Conservation (phyloP, 2,113 vertebrate species). For the Hippocampus guttulatus region DNA sequence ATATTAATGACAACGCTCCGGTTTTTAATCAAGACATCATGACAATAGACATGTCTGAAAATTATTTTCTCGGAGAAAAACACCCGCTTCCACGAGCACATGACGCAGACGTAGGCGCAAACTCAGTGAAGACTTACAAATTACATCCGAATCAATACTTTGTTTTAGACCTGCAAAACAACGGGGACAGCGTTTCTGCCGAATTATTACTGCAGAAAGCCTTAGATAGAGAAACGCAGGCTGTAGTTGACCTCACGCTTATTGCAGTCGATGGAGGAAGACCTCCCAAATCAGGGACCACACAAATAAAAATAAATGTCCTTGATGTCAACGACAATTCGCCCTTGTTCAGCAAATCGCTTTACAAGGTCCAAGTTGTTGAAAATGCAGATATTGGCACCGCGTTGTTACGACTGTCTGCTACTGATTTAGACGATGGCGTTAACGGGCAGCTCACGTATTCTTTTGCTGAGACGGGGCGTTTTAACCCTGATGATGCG, state of each 20-base stretch:
- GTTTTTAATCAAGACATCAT: conserved; percentile 40
- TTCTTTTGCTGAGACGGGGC: conserved; percentile 57
- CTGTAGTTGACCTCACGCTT: conserved; percentile 48
- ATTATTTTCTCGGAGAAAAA: conserved; percentile 49
- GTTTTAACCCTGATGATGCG: conserved; percentile 49
- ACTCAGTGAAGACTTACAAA: conserved; percentile 67
- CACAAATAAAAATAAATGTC: conserved; percentile 55
- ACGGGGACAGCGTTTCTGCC: conserved; percentile 62
- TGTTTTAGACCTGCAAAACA: conserved; percentile 60
- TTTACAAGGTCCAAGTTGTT: conserved; percentile 57
- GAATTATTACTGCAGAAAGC: conserved; percentile 70
- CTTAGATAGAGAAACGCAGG: conserved; percentile 64
- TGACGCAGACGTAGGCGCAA: conserved; percentile 62
- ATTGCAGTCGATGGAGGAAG: conserved; percentile 66
- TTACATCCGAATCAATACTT: conserved; percentile 68
- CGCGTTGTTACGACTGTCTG: conserved; percentile 41
- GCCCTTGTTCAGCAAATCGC: conserved; percentile 44
- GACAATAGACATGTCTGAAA: conserved; percentile 53
- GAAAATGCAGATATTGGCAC: conserved; percentile 59
- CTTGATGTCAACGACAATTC: conserved; percentile 68
- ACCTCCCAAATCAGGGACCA: conserved; percentile 55
- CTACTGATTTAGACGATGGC: conserved; percentile 61
- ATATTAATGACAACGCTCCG: conserved; percentile 72
- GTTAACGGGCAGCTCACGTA: conserved; percentile 58
- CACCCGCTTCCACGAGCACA: conserved; percentile 54